Percentiles rank a stretch among this genome's conserved stretches.
Conservation (phyloP, 2,113 vertebrate genomes). For the Plecturocebus donacophilus region DNA sequence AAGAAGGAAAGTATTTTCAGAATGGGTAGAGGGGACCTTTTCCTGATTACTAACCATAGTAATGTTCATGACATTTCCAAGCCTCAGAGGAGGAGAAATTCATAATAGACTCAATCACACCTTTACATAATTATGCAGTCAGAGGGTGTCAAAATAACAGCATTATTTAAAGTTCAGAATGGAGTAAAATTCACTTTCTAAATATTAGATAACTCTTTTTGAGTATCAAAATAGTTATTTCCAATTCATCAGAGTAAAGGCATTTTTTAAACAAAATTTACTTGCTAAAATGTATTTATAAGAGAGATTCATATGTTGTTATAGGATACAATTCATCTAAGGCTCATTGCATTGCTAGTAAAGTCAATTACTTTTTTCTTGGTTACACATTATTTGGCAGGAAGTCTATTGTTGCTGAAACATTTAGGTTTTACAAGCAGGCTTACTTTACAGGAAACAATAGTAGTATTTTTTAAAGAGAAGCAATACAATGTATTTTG, state of each 20-base stretch:
- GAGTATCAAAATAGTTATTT: not conserved
- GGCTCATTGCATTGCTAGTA: not conserved
- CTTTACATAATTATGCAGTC: not conserved
- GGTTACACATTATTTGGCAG: conserved; percentile 28
- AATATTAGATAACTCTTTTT: not conserved
- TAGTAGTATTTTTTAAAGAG: conserved; percentile 53
- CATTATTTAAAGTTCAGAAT: not conserved
- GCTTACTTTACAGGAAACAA: conserved; percentile 25
- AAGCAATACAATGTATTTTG: conserved; percentile 13
- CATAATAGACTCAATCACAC: not conserved
- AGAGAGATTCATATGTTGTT: not conserved
- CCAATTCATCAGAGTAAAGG: not conserved
- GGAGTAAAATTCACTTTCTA: conserved; percentile 17
- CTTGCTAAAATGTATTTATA: not conserved
- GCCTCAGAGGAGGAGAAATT: not conserved
- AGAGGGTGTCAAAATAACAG: not conserved
- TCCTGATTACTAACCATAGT: conserved; percentile 37
- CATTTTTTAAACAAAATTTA: not conserved
- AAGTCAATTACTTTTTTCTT: conserved; percentile 61
- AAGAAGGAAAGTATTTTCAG: not conserved
- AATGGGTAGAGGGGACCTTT: not conserved
- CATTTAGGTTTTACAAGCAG: conserved; percentile 71
- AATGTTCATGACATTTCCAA: conserved; percentile 26
- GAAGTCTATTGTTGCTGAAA: conserved; percentile 48
- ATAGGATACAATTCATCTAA: conserved; percentile 45